Evolutionary conservation across 2,113 vertebrate species (phyloP).

Genomic region (Romanogobio albipinnatus): DNA sequence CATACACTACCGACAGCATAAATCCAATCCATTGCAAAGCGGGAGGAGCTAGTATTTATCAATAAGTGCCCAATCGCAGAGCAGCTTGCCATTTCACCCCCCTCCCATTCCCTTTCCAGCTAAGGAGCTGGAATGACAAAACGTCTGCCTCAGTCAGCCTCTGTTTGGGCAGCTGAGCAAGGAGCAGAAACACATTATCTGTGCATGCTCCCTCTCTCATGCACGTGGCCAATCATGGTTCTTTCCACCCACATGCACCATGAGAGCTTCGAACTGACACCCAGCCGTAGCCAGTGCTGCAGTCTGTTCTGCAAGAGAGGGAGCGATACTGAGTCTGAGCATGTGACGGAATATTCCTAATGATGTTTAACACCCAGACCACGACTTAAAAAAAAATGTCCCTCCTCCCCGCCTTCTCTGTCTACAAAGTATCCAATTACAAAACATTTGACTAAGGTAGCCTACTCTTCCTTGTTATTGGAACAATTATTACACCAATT

Average conservation of each 20-base stretch:
- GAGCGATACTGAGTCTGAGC: slow-evolving; percentile 21
- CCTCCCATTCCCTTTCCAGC: neutral
- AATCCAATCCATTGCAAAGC: slow-evolving; percentile 26
- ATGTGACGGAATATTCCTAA: slow-evolving; percentile 38
- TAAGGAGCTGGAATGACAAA: slow-evolving; percentile 29
- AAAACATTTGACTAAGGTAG: neutral
- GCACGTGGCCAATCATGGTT: slow-evolving; percentile 45
- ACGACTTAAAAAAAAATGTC: too few species aligned
- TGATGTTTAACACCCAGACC: slow-evolving; percentile 4
- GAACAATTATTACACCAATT: neutral
- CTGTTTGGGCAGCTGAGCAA: slow-evolving; percentile 21
- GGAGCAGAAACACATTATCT: slow-evolving; percentile 41
- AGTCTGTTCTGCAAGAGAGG: slow-evolving; percentile 16
- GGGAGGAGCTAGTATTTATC: slow-evolving; percentile 36
- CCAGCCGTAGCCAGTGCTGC: slow-evolving; percentile 18
- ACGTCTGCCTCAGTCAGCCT: slow-evolving; percentile 20
- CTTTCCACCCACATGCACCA: slow-evolving; percentile 29
- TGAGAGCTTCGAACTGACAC: slow-evolving; percentile 10
- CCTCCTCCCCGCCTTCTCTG: neutral
- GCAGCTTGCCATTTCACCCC: slow-evolving; percentile 7
- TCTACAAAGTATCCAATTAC: neutral
- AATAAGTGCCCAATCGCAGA: slow-evolving; percentile 40
- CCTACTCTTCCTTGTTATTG: neutral
- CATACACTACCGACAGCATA: slow-evolving; percentile 6
- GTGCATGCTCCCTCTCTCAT: slow-evolving; percentile 7